Base-by-base conservation (phyloP, 2,797 vertebrate species). In the Cirrhinus mrigala region DNA sequence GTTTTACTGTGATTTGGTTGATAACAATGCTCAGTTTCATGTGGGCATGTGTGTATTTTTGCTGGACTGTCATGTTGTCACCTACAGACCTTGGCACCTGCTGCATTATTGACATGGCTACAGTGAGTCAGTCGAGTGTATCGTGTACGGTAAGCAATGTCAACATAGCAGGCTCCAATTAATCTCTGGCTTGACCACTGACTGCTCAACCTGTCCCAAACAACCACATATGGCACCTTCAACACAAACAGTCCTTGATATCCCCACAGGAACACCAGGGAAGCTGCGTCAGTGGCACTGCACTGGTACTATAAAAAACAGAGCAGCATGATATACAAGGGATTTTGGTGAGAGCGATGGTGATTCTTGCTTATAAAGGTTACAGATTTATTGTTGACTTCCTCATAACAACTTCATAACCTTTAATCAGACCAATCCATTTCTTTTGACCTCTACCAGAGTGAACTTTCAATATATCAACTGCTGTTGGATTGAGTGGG, bases 171-270 rank as follows among this genome's bases (percentile, higher is more conserved):
- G 70, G 12, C 37, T 80, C 70, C 70, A 84, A 81, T 81, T 81
- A 84, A 84, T 87, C 86, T 71, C 62, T 81, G 37, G 40, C 78
- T 70, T 64, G 64, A 74, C 86, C 48, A 80, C 60, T 22, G 86
- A 64, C 27, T 58, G 54, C 29, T 74, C 68, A 68, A 66, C 60
- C 70, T 68, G 83, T 71, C 75, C 58, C 29, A 81, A 18, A 68
- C 22, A 56, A 27, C 69, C 60, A 56, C 79, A 81, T 85, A 81
- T 75, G 69, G 58, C 70, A 81, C 50, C 79, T 76, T 58, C 40
- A 81, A n/a, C 29, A 81, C 71, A 81, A 68, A 68, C 79, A n/a
- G 71, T 12, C 24, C 60, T 44, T 22, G 12, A 66, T 44, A 81
- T 40, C 24, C 79, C 46, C 60, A 37, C 50, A 66, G 52, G 48